Percentiles rank a stretch among this genome's conserved stretches.
Conservation (phyloP, 2,888 invertebrate genomes). For the Leptinotarsa juncta region DNA sequence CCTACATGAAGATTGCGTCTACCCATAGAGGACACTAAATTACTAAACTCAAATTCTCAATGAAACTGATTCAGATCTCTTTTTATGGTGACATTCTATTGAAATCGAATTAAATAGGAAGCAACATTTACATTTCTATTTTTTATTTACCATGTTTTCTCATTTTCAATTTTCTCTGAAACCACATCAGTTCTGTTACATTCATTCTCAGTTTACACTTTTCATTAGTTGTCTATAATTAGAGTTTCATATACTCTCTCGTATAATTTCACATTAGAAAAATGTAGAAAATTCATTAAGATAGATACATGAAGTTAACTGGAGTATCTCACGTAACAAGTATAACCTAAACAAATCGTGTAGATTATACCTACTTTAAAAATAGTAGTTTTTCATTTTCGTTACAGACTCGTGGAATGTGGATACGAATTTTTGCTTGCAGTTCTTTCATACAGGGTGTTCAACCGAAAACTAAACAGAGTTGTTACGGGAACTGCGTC, state of each 20-base stretch:
- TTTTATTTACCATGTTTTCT: background rate
- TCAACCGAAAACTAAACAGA: no score
- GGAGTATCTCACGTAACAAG: constrained; percentile 24
- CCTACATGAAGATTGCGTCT: no score
- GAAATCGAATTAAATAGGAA: background rate
- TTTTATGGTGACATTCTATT: no score
- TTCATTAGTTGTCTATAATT: constrained; percentile 3
- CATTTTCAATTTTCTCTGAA: background rate
- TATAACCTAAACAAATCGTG: constrained; percentile 23
- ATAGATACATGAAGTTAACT: constrained; percentile 5
- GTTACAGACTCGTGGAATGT: background rate
- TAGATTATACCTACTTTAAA: constrained; percentile 25
- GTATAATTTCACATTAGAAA: constrained; percentile 1
- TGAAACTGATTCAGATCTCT: no score
- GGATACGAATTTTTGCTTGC: background rate
- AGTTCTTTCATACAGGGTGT: background rate
- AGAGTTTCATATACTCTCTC: constrained; percentile 10
- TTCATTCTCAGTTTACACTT: constrained; percentile 1
- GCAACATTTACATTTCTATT: background rate
- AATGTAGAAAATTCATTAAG: constrained; percentile 10
- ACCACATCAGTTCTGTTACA: background rate
- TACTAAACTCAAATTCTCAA: no score
- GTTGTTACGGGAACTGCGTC: no score
- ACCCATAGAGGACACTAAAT: no score
- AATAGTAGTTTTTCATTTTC: constrained; percentile 15